These are phyloP conservation scores for Drosophila navojoa DNA, from an alignment of 1,140 invertebrate genomes.

Conservation along the genomic window DNA sequence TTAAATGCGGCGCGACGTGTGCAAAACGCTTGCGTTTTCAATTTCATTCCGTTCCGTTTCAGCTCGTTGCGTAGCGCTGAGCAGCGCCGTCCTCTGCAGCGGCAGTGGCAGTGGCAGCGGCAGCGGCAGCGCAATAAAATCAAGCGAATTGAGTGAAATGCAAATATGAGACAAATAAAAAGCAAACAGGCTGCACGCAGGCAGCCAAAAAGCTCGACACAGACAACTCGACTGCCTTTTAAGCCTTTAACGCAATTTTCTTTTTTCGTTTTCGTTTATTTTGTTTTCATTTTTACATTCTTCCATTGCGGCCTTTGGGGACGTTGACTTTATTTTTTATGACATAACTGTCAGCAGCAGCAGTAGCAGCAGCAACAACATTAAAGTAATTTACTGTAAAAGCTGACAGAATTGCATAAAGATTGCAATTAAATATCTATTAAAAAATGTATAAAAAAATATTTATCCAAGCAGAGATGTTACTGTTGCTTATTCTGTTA, in stretches of 20 bases:
- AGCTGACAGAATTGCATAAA: conserved; percentile 18
- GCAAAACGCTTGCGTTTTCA: conserved; percentile 77
- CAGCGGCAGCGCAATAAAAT: conserved; percentile 63
- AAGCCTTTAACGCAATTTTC: conserved; percentile 32
- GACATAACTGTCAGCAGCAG: conserved; percentile 70
- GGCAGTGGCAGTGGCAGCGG: conserved; percentile 18
- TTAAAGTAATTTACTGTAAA: conserved; percentile 41
- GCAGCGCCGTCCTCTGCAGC: conserved; percentile 12
- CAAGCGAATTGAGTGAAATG: conserved; percentile 78
- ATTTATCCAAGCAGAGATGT: neutral
- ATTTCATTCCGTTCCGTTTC: conserved; percentile 72
- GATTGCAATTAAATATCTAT: neutral
- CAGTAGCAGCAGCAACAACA: conserved; percentile 59
- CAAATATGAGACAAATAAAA: conserved; percentile 83
- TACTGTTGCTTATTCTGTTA: too few relatives aligned
- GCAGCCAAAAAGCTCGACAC: conserved; percentile 25
- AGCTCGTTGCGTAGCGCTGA: conserved; percentile 11
- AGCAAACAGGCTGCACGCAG: conserved; percentile 56
- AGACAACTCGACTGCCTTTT: conserved; percentile 41
- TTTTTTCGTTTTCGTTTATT: conserved; percentile 11
- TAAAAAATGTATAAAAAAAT: neutral
- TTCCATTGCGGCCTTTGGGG: conserved; percentile 39
- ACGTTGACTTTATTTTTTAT: conserved; percentile 67
- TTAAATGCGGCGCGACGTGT: conserved; percentile 63
- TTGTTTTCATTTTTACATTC: conserved; percentile 3